Percentiles rank a stretch among this genome's conserved stretches.
These are phyloP conservation scores for Polypedilum vanderplanki DNA, from an alignment of 1,140 invertebrate genomes.

Conservation along the genomic window DNA sequence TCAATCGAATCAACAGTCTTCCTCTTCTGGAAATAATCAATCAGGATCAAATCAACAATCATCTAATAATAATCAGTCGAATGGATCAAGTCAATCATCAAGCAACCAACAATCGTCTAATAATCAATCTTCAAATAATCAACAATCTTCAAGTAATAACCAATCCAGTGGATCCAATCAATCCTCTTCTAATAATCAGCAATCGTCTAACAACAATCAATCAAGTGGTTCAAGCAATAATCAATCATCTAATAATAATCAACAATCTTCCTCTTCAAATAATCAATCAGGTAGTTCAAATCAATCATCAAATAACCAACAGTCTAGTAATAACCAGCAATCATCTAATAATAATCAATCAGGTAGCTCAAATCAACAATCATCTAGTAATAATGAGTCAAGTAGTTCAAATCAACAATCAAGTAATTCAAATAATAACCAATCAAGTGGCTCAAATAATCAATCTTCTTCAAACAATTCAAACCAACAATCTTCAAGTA, in stretches of 20 bases:
- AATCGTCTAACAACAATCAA: background rate
- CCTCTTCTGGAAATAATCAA: conserved; percentile 32
- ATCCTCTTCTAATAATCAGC: background rate
- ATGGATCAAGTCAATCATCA: conserved; percentile 27
- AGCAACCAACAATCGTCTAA: background rate
- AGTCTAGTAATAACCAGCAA: conserved; percentile 29
- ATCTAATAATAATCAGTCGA: conserved; percentile 27
- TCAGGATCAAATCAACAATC: conserved; percentile 30
- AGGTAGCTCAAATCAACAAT: conserved; percentile 30
- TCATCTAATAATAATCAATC: conserved; percentile 22
- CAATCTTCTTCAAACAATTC: too few species aligned
- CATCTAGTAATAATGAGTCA: conserved; percentile 9
- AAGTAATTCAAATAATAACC: background rate
- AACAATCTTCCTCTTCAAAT: conserved; percentile 27
- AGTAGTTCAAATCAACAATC: conserved; percentile 30
- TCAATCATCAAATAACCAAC: background rate
- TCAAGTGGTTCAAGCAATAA: conserved; percentile 30
- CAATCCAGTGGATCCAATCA: background rate
- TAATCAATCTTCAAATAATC: conserved; percentile 32
- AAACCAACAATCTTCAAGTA: background rate
- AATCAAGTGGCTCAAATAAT: background rate
- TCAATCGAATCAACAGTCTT: background rate
- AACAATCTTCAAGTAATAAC: conserved; percentile 29
- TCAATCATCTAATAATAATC: too few species aligned
- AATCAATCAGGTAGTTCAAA: background rate